Percentiles rank a stretch among this genome's conserved stretches.
phyloP scores from a whole-genome alignment of 2,888 invertebrate species.

The Ornithoptera priamus region DNA sequence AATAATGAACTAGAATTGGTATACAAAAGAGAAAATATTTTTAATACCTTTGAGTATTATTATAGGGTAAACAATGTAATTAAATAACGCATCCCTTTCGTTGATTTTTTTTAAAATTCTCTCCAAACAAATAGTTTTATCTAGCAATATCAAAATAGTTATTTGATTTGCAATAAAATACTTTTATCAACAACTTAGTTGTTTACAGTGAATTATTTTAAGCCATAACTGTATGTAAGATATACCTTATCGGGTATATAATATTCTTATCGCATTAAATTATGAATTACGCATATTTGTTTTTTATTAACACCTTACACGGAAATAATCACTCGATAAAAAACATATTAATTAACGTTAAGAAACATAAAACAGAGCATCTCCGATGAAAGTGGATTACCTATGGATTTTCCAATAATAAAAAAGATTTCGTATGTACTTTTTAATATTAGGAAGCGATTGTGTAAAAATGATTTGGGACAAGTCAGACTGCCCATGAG shows the following conservation, averaged over 20 bases:
- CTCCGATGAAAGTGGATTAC: no score
- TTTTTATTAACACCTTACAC: constrained; percentile 44
- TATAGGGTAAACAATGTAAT: constrained; percentile 43
- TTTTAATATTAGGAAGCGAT: no score
- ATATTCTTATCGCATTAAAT: constrained; percentile 74
- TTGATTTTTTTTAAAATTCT: constrained; percentile 40
- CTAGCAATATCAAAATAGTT: constrained; percentile 34
- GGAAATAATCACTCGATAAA: neutral
- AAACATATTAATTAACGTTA: no score
- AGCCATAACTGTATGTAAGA: constrained; percentile 64
- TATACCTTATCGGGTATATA: constrained; percentile 62
- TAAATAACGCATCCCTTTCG: constrained; percentile 31
- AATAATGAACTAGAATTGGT: constrained; percentile 47
- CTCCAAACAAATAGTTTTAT: constrained; percentile 40
- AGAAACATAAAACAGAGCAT: no score
- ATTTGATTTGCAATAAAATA: constrained; percentile 41
- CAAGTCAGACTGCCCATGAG: no score
- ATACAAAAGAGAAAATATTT: constrained; percentile 64
- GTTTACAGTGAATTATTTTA: constrained; percentile 62
- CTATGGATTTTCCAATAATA: no score
- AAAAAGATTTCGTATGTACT: no score
- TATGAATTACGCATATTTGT: constrained; percentile 59
- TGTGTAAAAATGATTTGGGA: no score
- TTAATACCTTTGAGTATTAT: constrained; percentile 75
- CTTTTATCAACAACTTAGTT: constrained; percentile 58